Conservation (phyloP, 2,888 invertebrate species). For the Lypha dubia region DNA sequence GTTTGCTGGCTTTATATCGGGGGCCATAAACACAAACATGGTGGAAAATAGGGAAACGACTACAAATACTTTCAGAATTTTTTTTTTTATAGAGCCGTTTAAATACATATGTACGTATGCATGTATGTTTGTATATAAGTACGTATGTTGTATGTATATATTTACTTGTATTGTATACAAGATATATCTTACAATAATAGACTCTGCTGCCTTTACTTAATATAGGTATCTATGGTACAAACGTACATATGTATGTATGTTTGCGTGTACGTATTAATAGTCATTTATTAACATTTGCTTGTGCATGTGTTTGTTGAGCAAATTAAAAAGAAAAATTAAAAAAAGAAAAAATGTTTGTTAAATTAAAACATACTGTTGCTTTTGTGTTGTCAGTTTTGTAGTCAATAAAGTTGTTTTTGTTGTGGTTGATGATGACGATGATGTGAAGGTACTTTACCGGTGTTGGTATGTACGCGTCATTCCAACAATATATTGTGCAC, state of each 20-base stretch:
- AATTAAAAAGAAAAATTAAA: conserved; percentile 14
- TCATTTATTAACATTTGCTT: no score
- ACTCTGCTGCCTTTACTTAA: conserved; percentile 20
- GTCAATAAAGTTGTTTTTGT: conserved; percentile 42
- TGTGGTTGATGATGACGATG: conserved; percentile 13
- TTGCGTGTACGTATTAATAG: no score
- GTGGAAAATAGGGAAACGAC: conserved; percentile 68
- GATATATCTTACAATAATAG: conserved; percentile 14
- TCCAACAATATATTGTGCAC: conserved; percentile 47
- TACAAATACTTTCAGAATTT: conserved; percentile 46
- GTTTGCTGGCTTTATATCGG: conserved; percentile 41
- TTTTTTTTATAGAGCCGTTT: conserved; percentile 44
- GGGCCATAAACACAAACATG: conserved; percentile 67
- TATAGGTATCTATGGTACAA: neutral
- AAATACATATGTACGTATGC: neutral
- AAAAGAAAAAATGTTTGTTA: neutral
- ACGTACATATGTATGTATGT: neutral
- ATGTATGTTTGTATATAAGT: neutral
- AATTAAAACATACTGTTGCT: conserved; percentile 47
- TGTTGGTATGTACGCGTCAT: neutral
- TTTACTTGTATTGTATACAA: conserved; percentile 7
- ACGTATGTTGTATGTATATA: neutral
- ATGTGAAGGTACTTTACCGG: neutral
- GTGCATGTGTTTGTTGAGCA: neutral
- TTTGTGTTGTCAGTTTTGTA: conserved; percentile 46